Evolutionary conservation across 2,888 invertebrate genomes (phyloP).

Genomic region (Tetragonula carbonaria): DNA sequence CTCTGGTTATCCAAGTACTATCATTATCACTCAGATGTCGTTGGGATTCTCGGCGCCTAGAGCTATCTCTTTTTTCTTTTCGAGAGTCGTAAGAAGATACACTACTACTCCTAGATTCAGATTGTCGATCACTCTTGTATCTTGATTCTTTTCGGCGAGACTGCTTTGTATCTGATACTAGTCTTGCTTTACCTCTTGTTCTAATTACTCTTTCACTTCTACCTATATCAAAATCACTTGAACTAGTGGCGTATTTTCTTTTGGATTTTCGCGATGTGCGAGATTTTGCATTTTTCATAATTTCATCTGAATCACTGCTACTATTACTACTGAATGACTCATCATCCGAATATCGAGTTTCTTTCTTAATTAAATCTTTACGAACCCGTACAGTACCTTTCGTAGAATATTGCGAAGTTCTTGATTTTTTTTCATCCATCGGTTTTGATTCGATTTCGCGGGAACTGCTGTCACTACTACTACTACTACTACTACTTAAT

Average conservation of each 20-base stretch:
- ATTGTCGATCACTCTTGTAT: constrained; percentile 48
- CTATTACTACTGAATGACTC: constrained; percentile 64
- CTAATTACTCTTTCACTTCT: constrained; percentile 41
- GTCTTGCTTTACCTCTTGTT: constrained; percentile 45
- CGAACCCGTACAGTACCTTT: constrained; percentile 54
- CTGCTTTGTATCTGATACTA: constrained; percentile 33
- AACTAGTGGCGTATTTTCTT: constrained; percentile 43
- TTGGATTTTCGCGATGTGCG: constrained; percentile 45
- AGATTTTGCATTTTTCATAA: constrained; percentile 37
- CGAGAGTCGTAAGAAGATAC: constrained; percentile 51
- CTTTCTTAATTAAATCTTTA: constrained; percentile 55
- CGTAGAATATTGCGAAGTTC: constrained; percentile 40
- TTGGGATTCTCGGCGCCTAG: constrained; percentile 38
- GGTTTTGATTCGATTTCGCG: constrained; percentile 47
- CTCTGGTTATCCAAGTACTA: constrained; percentile 29
- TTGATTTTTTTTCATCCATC: constrained; percentile 46
- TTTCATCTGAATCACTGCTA: constrained; percentile 58
- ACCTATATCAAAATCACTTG: constrained; percentile 39
- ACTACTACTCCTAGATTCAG: constrained; percentile 63
- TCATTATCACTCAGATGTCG: constrained; percentile 35
- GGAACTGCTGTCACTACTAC: constrained; percentile 61
- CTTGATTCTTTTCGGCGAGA: constrained; percentile 40
- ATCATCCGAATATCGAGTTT: constrained; percentile 49
- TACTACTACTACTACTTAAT: constrained; percentile 42
- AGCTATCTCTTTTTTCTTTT: constrained; percentile 32